Percentiles rank a stretch among this genome's conserved stretches.
Evolutionary conservation across 1,140 invertebrate genomes (phyloP).

Genomic region (Gerris buenoi): DNA sequence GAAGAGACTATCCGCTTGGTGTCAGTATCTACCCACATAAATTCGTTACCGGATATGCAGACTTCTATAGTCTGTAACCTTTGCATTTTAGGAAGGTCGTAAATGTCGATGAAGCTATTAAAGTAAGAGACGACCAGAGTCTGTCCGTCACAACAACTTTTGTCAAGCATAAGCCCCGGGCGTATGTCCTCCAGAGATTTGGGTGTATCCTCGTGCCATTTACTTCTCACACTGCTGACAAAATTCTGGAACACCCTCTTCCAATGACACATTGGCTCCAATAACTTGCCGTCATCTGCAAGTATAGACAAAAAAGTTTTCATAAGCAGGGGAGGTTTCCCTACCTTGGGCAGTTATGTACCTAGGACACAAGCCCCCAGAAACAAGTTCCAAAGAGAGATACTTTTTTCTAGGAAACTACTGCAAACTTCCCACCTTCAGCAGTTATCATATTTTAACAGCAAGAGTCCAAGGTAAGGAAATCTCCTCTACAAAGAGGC

Average conservation of each 20-base stretch:
- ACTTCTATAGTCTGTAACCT: background rate
- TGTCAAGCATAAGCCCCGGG: background rate
- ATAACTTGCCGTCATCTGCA: no score
- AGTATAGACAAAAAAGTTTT: no score
- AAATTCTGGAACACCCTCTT: background rate
- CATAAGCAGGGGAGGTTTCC: no score
- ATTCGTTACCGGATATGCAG: background rate
- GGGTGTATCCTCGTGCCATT: background rate
- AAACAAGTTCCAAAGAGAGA: no score
- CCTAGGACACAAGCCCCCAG: no score
- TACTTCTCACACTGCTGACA: background rate
- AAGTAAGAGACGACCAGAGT: background rate
- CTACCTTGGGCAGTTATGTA: no score
- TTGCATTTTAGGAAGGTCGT: background rate
- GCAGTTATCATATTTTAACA: no score
- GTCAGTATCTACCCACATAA: background rate
- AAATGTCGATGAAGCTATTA: background rate
- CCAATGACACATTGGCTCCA: background rate
- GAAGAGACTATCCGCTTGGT: background rate
- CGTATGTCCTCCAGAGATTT: background rate
- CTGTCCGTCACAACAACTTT: background rate
- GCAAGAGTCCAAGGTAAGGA: no score
- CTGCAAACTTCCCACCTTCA: no score
- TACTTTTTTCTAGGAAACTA: no score
- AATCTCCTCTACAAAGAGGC: no score